A percentile compares a stretch with the other conserved stretches of the same genome.
phyloP scores from a whole-genome alignment of 2,797 vertebrate species.

The Amblyraja radiata region DNA sequence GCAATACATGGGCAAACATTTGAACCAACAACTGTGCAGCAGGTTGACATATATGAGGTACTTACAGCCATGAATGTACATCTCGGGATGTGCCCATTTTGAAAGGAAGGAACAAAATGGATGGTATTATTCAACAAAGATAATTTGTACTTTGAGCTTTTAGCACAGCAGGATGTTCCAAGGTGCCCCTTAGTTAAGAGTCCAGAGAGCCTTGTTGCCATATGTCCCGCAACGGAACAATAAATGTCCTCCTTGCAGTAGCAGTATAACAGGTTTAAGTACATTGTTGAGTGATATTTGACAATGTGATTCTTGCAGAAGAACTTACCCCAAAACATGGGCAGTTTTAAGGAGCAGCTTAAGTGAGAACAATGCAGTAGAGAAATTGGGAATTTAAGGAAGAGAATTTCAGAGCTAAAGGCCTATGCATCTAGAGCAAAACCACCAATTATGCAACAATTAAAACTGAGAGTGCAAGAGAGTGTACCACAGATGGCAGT shows the following conservation, averaged over 20 bases:
- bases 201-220: too few species aligned
- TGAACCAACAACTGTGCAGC: neutral
- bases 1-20: neutral
- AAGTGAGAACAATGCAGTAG: neutral
- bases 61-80: too few species aligned
- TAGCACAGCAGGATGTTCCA: neutral
- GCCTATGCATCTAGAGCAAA: neutral
- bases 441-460: too few species aligned
- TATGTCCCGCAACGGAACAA: too few species aligned
- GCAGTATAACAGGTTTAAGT: too few species aligned
- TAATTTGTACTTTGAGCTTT: neutral
- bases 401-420: neutral
- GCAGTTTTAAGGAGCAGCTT: too few species aligned
- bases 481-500: too few species aligned
- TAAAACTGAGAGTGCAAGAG: too few species aligned
- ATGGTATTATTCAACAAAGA: neutral
- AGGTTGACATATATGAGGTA: neutral
- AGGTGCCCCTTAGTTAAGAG: neutral
- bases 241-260: too few species aligned
- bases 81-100: neutral
- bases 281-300: neutral
- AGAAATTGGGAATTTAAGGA: neutral
- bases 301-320: neutral
- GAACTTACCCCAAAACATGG: neutral
- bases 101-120: neutral